Evolutionary conservation across 2,888 invertebrate genomes (phyloP), one percentile per base, ranked within the genome.

Genomic region (Temnothorax ravouxi): DNA sequence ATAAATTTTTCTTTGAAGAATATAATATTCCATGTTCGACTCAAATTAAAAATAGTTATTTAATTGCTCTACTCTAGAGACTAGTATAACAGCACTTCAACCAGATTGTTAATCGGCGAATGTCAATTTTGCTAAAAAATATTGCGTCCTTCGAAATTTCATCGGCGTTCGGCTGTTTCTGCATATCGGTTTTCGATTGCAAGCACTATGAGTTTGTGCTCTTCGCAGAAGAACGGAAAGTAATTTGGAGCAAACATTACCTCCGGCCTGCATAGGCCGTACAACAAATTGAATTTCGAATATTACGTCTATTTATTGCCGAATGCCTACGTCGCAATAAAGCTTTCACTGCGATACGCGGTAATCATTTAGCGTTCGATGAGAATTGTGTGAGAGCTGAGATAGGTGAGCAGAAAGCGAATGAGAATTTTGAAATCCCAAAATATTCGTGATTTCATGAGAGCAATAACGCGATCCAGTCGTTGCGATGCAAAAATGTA

Each of bases 201-300:
- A 64, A 29, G 29, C 3, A 34, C 56, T 85, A 52, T 61, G 64
- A 83, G 72, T 80, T 69, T 67, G 81, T 62, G 11, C 61, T 59
- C 50, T 56, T 74, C 66, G 52, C 66, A 64, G 66, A 61, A 77
- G 64, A 83, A 81, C 79, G 80, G 87, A 71, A 87, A 88, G 88
- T 89, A 89, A 91, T 91, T 91, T 85, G 83, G 81, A 80, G 74
- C 61, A 71, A 86, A 85, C 86, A 89, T 87, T 87, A 90, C 86
- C 85, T 86, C 85, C 79, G 83, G 77, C 62, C 21, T 59, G 34
- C 52, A 76, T 77, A 41, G 66, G 66, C n/a, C 56, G 64, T 62
- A 29, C 59, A 81, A 72, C 77, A 62, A 89, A 90, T 86, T 84
- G 72, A 88, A 86, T 86, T 83, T 79, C 44, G 56, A 79, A 44